Percentiles rank a stretch among this genome's conserved stretches.
phyloP scores from a whole-genome alignment of 2,113 vertebrate genomes.

The Gallinago paraguaiae region DNA sequence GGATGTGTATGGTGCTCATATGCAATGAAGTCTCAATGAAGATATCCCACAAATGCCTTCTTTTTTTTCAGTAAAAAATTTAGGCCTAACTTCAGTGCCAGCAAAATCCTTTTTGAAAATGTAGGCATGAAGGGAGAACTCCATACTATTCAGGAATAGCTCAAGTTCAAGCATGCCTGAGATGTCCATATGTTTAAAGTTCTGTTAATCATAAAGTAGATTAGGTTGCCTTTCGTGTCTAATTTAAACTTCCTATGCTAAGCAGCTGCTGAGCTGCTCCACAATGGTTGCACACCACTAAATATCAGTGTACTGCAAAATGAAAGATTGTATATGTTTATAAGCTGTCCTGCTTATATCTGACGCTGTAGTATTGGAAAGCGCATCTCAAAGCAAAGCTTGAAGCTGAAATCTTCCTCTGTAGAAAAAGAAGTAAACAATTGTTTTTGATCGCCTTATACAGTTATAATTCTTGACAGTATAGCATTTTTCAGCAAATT shows the following conservation, averaged over 20 bases:
- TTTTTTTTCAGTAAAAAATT: not conserved
- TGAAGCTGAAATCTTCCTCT: slow-evolving; percentile 7
- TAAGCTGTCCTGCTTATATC: not conserved
- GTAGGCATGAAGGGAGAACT: not conserved
- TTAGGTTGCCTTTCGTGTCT: not conserved
- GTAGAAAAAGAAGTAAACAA: not conserved
- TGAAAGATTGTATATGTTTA: not conserved
- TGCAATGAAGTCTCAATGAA: not conserved
- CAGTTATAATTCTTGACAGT: slow-evolving; percentile 42
- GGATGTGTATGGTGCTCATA: not conserved
- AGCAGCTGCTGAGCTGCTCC: slow-evolving; percentile 16
- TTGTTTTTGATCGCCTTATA: slow-evolving; percentile 30
- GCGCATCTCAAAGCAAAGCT: not conserved
- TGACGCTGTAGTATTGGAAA: not conserved
- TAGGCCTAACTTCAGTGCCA: not conserved
- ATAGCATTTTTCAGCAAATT: slow-evolving; percentile 31
- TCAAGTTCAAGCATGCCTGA: not conserved
- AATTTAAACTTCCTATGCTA: not conserved
- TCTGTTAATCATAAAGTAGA: not conserved
- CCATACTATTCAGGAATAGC: not conserved
- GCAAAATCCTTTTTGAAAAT: no score
- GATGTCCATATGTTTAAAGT: not conserved
- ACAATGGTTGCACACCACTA: not conserved
- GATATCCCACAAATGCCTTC: not conserved
- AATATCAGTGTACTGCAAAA: not conserved